Conservation (phyloP, 2,113 vertebrate genomes). For the Geococcyx californianus region DNA sequence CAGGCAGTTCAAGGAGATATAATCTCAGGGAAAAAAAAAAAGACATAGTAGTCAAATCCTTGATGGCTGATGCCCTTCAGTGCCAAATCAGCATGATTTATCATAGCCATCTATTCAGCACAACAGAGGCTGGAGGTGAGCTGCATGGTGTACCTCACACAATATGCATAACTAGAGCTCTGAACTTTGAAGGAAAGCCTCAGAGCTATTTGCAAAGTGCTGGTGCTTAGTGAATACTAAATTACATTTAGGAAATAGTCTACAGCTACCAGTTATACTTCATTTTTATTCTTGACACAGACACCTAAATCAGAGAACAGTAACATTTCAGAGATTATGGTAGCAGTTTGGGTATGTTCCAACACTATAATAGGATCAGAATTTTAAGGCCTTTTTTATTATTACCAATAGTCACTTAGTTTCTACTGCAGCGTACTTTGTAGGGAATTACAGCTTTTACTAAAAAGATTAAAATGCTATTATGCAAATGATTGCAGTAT, state of each 20-base stretch:
- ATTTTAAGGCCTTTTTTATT: constrained; percentile 86
- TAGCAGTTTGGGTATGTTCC: constrained; percentile 84
- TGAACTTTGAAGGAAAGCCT: constrained; percentile 83
- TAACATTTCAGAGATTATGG: constrained; percentile 86
- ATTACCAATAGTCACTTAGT: constrained; percentile 84
- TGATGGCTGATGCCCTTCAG: constrained; percentile 66
- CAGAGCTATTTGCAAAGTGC: constrained; percentile 84
- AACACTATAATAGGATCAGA: constrained; percentile 84
- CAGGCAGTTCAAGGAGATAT: constrained; percentile 68
- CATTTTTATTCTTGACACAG: constrained; percentile 87
- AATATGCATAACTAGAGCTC: constrained; percentile 69
- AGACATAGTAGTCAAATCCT: constrained; percentile 37
- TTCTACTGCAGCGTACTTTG: constrained; percentile 83
- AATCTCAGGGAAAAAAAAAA: constrained; percentile 13
- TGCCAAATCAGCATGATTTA: constrained; percentile 70
- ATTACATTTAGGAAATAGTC: constrained; percentile 83
- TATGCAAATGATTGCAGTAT: constrained; percentile 87
- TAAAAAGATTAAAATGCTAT: constrained; percentile 89
- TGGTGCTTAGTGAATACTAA: constrained; percentile 82
- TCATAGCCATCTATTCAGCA: constrained; percentile 62
- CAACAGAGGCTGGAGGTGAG: constrained; percentile 64
- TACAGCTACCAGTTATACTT: constrained; percentile 79
- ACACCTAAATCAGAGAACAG: constrained; percentile 87
- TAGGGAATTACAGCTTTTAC: constrained; percentile 86
- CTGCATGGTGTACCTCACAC: constrained; percentile 56